Evolutionary conservation across 2,888 invertebrate species (phyloP), one percentile per base, ranked within the genome.

Genomic region (Tachina grossa): DNA sequence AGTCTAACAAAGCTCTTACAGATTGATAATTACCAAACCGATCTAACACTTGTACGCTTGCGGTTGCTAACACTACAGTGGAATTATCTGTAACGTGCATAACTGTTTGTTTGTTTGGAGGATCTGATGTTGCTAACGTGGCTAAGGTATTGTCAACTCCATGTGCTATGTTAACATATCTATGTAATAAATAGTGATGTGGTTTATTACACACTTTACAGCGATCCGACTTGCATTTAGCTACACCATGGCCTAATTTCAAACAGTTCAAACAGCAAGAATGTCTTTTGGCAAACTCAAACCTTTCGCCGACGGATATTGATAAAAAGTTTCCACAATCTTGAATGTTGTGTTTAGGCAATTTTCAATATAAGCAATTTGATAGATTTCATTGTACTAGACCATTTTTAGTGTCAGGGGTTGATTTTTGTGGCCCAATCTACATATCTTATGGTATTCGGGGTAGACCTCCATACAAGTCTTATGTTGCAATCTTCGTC

Each of bases 401-500:
- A 22, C 22, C 22, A 1, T 83, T 78, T 57, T 65, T 53, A n/a
- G 39, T 83, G 10, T 31, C 45, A 16, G 74, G 74, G 31, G 74
- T 78, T n/a, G 71, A 77, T 53, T 68, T 72, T 71, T 76, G 57
- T 51, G 82, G 71, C 13, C 63, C 82, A 31, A 53, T 83, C 14
- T 65, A 63, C 57, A 57, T 51, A 4, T 57, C 72, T 39, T 66
- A 39, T 2, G 57, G 47, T 57, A 66, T 80, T 22, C 22, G 74
- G 11, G 74, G 66, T 22, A 41, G 61, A 45, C 63, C 71, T 8
- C 78, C 78, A 8, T 49, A 61, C 31, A 72, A 80, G 47, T 51
- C 55, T 14, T 71, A 79, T 47, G 41, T 53, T 16, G 59, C 72
- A 9, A 16, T 72, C 1, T 72, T 72, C 22, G 72, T 72, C 14